Evolutionary conservation across 2,113 vertebrate species (phyloP).

Genomic region (Nesospiza acunhae): DNA sequence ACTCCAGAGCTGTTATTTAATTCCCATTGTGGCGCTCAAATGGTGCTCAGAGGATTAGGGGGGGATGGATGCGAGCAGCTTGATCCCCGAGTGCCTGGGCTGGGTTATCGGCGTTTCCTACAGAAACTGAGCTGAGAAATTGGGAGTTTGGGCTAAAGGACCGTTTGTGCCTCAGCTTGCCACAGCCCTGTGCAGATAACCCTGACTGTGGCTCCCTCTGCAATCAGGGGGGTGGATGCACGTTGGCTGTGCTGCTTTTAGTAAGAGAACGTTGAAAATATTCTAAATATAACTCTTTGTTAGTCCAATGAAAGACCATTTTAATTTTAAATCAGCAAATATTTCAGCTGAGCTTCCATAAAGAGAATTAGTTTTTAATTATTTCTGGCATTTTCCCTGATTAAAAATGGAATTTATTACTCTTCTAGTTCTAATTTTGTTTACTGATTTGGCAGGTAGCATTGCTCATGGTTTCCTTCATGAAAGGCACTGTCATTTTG

Average conservation of each 20-base stretch:
- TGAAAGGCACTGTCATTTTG: background rate
- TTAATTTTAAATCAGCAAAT: background rate
- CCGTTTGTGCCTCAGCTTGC: background rate
- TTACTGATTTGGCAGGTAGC: background rate
- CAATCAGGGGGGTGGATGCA: accelerated
- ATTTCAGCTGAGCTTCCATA: background rate
- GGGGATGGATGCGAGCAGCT: background rate
- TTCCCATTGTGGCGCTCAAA: background rate
- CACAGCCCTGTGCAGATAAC: accelerated
- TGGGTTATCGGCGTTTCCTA: background rate
- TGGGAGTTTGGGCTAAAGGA: background rate
- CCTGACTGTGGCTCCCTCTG: background rate
- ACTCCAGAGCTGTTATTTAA: background rate
- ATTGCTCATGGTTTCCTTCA: background rate
- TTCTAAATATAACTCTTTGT: background rate
- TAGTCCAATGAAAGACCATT: background rate
- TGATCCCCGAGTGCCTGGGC: background rate
- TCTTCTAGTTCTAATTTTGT: background rate
- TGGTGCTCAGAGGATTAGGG: background rate
- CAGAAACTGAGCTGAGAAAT: background rate
- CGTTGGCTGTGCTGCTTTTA: accelerated
- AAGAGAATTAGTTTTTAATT: background rate
- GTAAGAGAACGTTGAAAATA: background rate
- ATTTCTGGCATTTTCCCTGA: background rate
- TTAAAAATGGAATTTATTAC: conserved; percentile 7